Conservation (phyloP, 2,113 vertebrate species). For the Ceuthmochares aereus region DNA sequence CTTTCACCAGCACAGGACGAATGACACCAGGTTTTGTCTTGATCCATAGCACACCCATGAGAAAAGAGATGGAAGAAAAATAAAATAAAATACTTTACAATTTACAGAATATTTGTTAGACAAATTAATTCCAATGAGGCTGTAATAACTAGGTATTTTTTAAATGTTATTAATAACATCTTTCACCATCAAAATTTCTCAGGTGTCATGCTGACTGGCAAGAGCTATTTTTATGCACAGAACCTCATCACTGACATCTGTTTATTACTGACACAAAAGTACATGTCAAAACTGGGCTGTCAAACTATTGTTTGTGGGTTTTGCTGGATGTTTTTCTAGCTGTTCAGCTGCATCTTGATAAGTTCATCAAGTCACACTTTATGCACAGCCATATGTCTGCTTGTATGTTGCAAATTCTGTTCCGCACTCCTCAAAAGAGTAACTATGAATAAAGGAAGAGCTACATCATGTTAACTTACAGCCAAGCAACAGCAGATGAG, state of each 20-base stretch:
- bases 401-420: not conserved
- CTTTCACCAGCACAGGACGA: constrained; percentile 81
- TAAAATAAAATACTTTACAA: not conserved
- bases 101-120: not conserved
- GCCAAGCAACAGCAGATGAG: not conserved
- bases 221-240: not conserved
- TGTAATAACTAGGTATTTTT: not conserved
- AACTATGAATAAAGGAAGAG: not conserved
- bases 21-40: constrained; percentile 93
- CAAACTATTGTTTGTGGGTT: not conserved
- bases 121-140: not conserved
- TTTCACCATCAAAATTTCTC: not conserved
- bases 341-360: not conserved
- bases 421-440: not conserved
- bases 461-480: not conserved
- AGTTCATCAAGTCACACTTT: not conserved
- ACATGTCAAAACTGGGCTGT: not conserved
- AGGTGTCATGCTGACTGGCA: not conserved
- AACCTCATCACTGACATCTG: not conserved
- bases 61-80: not conserved
- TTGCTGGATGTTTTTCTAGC: not conserved
- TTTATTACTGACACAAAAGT: not conserved
- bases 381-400: not conserved
- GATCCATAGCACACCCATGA: not conserved
- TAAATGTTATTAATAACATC: not conserved